These are phyloP conservation scores for Hyperoodon ampullatus DNA, from an alignment of 2,113 vertebrate genomes.

Conservation along the genomic window DNA sequence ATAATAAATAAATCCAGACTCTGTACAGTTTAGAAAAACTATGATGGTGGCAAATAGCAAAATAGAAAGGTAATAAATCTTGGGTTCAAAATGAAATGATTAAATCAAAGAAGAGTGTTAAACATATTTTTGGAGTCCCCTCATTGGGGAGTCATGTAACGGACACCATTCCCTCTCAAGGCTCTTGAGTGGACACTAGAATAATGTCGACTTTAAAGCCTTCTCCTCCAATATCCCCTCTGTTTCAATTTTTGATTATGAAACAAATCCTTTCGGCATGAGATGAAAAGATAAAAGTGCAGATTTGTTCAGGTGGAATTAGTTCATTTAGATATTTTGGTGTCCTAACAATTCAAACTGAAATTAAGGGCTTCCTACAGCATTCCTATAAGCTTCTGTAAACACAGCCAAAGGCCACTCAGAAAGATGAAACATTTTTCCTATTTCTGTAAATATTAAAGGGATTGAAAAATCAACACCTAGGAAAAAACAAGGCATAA, in stretches of 20 bases:
- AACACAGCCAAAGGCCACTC: not conserved
- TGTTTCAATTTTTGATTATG: not conserved
- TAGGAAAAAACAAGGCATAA: conserved; percentile 40
- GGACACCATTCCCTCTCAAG: not conserved
- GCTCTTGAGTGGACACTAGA: not conserved
- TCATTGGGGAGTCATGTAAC: not conserved
- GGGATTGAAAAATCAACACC: conserved; percentile 34
- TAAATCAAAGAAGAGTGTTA: not conserved
- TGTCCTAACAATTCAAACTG: conserved; percentile 3
- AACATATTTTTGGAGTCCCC: not conserved
- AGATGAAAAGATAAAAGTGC: conserved; percentile 6
- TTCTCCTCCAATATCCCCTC: not conserved
- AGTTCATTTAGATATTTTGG: not conserved
- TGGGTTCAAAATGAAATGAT: conserved; percentile 34
- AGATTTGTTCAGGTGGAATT: not conserved
- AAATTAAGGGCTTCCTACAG: not conserved
- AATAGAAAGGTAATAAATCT: not conserved
- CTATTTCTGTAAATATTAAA: conserved; percentile 35
- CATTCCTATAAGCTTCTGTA: not conserved
- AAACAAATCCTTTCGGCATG: conserved; percentile 18
- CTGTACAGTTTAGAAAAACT: conserved; percentile 24
- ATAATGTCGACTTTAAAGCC: not conserved
- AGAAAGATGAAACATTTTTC: conserved; percentile 44
- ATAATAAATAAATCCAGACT: conserved; percentile 60
- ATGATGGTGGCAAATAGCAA: conserved; percentile 25